Evolutionary conservation across 2,888 invertebrate species (phyloP), one percentile per base, ranked within the genome.

Genomic region (Alentia gelatinosa): DNA sequence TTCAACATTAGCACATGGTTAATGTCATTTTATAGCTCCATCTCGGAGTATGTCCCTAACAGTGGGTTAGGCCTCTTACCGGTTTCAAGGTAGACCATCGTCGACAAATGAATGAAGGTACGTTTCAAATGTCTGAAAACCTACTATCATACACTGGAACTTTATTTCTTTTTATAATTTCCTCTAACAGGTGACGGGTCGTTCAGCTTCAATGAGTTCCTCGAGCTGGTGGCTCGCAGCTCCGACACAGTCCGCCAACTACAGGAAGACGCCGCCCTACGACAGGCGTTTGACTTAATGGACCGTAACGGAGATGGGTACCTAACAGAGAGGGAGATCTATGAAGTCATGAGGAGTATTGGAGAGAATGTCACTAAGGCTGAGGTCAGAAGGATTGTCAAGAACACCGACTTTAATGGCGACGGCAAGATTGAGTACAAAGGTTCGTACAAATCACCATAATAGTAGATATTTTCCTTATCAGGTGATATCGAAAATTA

Each of bases 121-220:
- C n/a, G n/a, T n/a, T n/a, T n/a, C n/a, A n/a, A n/a, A n/a, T n/a
- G n/a, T n/a, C n/a, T n/a, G n/a, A n/a, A n/a, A n/a, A n/a, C n/a
- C n/a, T n/a, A n/a, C n/a, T n/a, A n/a, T n/a, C n/a, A n/a, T n/a
- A n/a, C n/a, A n/a, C n/a, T n/a, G n/a, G n/a, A n/a, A n/a, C n/a
- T 47, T 47, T 47, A 9, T 47, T 47, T 47, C 63, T 9, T 33
- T 30, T 35, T 35, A 35, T 75, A 35, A 68, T n/a, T 33, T 35
- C 35, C 3, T 79, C 1, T 79, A 37, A 19, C 30, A 86, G 86
- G 86, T 12, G 86, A 86, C 23, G 86, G 86, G 3, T 86, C 4
- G 1, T 86, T 86, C 86, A 86, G 33, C 86, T 86, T 86, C 86
- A 42, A 86, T 47, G 86, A 86, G 86, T 86, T 86, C 86, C 86